Evolutionary conservation across 2,113 vertebrate genomes (phyloP), one percentile per base, ranked within the genome.

Genomic region (Helogale parvula): DNA sequence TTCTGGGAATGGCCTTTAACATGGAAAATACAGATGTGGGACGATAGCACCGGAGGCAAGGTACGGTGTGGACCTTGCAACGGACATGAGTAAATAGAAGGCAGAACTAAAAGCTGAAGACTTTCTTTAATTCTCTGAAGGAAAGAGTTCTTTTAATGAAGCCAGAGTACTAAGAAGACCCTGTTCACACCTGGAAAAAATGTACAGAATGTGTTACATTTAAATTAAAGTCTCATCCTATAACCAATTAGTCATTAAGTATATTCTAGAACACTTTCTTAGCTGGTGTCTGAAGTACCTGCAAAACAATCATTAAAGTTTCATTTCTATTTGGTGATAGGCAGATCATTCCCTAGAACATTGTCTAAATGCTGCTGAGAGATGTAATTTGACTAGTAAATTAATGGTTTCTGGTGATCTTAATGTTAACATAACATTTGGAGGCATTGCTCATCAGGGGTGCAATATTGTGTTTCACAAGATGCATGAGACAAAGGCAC

Each of bases 351-450:
- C 97, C 97, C 95, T 74, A 89, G 90, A 94, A 96, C 68, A 87
- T 80, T 92, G 94, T 98, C 96, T 85, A 96, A 97, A 97, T 80
- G 95, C 86, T 89, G 91, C 94, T 98, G 97, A 98, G 98, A 98
- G 97, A 98, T 97, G 93, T 98, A 98, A 96, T 97, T 97, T 98
- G 98, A 98, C 97, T 98, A 96, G 93, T 97, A 98, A 98, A 99
- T 98, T 98, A 98, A 98, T 98, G 97, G 93, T 97, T 98, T 98
- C 98, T 97, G 96, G 96, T 97, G 97, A 97, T 98, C 93, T 98
- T 98, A 98, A 96, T 98, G 98, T 98, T 97, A 98, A 97, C 98
- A 98, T 98, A 98, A 98, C 98, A 98, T 96, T 98, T 97, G 60
- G 94, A 97, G 72, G 69, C 95, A 77, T 96, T 80, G 96, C 98